A percentile compares a stretch with the other conserved stretches of the same genome.
Evolutionary conservation across 2,113 vertebrate species (phyloP).

Genomic region (Entosphenus tridentatus): DNA sequence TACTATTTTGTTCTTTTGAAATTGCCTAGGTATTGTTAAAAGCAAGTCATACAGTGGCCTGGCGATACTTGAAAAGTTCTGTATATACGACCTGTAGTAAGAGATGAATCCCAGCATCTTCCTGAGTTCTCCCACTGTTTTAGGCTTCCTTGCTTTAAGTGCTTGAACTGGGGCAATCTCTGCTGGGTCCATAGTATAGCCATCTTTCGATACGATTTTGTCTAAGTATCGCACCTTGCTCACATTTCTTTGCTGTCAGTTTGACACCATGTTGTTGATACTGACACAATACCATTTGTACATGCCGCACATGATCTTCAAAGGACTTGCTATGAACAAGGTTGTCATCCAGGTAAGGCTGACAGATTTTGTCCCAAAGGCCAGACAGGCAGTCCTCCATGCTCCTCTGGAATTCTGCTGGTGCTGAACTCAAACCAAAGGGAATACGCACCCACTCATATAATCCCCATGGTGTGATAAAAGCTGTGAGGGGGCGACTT

Average conservation of each 20-base stretch:
- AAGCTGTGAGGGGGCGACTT: too few species aligned
- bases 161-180: slow-evolving; percentile 9
- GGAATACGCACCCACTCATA: too few species aligned
- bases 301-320: neutral
- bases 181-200: slow-evolving; percentile 1
- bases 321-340: too few species aligned
- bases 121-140: neutral
- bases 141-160: slow-evolving; percentile 4
- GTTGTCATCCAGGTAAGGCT: too few species aligned
- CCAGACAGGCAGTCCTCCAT: too few species aligned
- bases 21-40: too few species aligned
- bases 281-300: neutral
- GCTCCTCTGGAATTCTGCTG: too few species aligned
- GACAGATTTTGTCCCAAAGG: too few species aligned
- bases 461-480: too few species aligned
- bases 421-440: too few species aligned
- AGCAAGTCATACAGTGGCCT: neutral
- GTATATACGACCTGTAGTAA: neutral
- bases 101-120: neutral
- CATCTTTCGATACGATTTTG: neutral
- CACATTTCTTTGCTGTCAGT: neutral
- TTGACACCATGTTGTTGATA: slow-evolving; percentile 4
- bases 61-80: neutral
- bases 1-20: too few species aligned
- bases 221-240: slow-evolving; percentile 4